phyloP scores from a whole-genome alignment of 2,888 invertebrate genomes.

The Drosophila niveifrons region DNA sequence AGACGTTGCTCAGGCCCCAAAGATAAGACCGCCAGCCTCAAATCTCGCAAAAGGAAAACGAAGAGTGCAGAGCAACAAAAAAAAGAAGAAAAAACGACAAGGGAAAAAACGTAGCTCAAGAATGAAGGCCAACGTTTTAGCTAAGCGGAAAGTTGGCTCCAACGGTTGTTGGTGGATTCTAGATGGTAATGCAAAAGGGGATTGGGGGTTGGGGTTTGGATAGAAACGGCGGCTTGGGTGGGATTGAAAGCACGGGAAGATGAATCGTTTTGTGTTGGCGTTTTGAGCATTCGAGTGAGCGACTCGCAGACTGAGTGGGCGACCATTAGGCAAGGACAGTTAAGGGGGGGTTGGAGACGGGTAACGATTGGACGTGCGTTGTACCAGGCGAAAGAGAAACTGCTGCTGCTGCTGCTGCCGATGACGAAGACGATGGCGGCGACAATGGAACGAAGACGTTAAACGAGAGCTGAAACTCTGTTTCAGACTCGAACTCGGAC shows the following conservation, averaged over 20 bases:
- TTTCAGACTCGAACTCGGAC: slow-evolving; percentile 5
- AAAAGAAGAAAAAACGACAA: slow-evolving; percentile 14
- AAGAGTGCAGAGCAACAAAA: slow-evolving; percentile 28
- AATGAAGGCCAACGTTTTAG: slow-evolving; percentile 72
- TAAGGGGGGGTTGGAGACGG: neutral
- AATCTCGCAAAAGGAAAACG: slow-evolving; percentile 53
- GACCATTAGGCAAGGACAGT: slow-evolving; percentile 37
- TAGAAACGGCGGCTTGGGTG: slow-evolving; percentile 43
- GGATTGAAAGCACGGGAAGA: slow-evolving; percentile 79
- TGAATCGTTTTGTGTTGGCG: slow-evolving; percentile 84
- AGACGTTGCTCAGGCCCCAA: slow-evolving; percentile 55
- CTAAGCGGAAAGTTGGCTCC: slow-evolving; percentile 72
- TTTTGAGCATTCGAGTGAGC: slow-evolving; percentile 77
- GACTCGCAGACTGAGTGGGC: slow-evolving; percentile 46
- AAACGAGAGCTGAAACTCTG: neutral
- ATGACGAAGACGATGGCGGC: slow-evolving; percentile 15
- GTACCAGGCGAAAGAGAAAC: slow-evolving; percentile 54
- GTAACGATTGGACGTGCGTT: slow-evolving; percentile 18
- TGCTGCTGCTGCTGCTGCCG: slow-evolving; percentile 20
- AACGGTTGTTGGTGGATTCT: slow-evolving; percentile 29
- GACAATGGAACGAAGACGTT: slow-evolving; percentile 3
- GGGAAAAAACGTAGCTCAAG: slow-evolving; percentile 55
- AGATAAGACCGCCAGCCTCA: slow-evolving; percentile 65
- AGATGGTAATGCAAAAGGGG: neutral
- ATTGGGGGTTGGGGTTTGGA: neutral